Conservation (phyloP, 1,140 invertebrate genomes). For the Coboldia fuscipes region DNA sequence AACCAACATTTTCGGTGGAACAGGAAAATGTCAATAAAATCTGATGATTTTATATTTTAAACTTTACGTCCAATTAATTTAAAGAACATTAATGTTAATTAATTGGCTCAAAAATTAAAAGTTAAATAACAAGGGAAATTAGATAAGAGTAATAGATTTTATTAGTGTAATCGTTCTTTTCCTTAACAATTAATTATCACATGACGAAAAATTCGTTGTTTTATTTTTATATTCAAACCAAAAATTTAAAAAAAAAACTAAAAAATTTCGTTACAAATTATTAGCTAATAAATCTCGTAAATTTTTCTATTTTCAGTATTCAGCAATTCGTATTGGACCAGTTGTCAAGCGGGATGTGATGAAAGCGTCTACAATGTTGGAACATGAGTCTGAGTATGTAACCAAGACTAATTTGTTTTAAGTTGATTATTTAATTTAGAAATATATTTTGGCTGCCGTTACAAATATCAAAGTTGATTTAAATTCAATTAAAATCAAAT, state of each 20-base stretch:
- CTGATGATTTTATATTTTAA: too few species aligned
- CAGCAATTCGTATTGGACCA: conserved; percentile 95
- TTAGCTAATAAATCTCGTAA: neutral
- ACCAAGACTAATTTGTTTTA: conserved; percentile 2
- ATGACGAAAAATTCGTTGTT: neutral
- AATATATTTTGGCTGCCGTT: neutral
- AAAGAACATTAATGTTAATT: too few species aligned
- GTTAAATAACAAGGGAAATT: too few species aligned
- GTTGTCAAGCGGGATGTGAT: conserved; percentile 99
- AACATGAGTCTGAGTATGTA: conserved; percentile 89
- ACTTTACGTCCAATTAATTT: too few species aligned
- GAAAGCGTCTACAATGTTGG: conserved; percentile 97
- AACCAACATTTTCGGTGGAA: too few species aligned
- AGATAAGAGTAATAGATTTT: neutral
- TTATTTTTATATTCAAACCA: neutral
- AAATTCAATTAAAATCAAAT: neutral
- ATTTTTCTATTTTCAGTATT: conserved; percentile 50
- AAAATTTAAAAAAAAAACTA: too few species aligned
- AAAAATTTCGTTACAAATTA: too few species aligned
- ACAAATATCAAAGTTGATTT: neutral
- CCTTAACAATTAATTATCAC: neutral
- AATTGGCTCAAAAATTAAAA: too few species aligned
- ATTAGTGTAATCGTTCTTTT: neutral
- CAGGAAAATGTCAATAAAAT: too few species aligned
- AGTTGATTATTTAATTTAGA: neutral